Base-by-base conservation (phyloP, 2,113 vertebrate genomes). In the Takifugu bimaculatus region DNA sequence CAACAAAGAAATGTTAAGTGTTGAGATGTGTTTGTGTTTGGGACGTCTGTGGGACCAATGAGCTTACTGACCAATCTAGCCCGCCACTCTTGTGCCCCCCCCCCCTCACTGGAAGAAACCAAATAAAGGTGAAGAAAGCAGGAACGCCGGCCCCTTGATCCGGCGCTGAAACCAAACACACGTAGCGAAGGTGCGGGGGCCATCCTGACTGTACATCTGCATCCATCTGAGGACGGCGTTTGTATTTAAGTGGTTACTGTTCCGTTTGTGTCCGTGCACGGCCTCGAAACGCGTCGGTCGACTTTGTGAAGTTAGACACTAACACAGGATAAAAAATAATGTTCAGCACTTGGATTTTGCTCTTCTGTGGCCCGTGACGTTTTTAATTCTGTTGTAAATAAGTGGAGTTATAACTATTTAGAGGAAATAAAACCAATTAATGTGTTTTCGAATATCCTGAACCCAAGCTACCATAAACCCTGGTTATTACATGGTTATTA, bases 291-390 rank as follows among this genome's bases (percentile, higher is more conserved):
- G 66, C 75, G 67, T 77, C 78, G 74, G 75, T 87, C 70, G 44
- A 81, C 64, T 85, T 79, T 81, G 62, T 85, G 66, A 83, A 76
- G 84, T 84, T 89, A 85, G 86, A 87, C 87, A 91, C 88, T 91
- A 93, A 91, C 90, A 85, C 75, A 79, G 75, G 79, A 84, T 85
- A 75, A 80, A 39, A 20, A 82, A 79, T 43, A 63, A 78, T 60
- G 76, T 82, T 87, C 87, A 91, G 90, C 91, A 93, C 92, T 92
- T 91, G 89, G 79, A 84, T 78, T 68, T 84, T 62, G 85, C 79
- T 65, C 59, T 80, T 65, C 59, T 75, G 85, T 90, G 85, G 86
- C 54, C 60, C 85, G 89, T 91, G 88, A 88, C 87, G 78, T 81
- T 87, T 91, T 83, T 84, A 50, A 82, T 79, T 81, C 57, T 75